phyloP scores from a whole-genome alignment of 2,888 invertebrate genomes.

The Dicranocentrus wangi region DNA sequence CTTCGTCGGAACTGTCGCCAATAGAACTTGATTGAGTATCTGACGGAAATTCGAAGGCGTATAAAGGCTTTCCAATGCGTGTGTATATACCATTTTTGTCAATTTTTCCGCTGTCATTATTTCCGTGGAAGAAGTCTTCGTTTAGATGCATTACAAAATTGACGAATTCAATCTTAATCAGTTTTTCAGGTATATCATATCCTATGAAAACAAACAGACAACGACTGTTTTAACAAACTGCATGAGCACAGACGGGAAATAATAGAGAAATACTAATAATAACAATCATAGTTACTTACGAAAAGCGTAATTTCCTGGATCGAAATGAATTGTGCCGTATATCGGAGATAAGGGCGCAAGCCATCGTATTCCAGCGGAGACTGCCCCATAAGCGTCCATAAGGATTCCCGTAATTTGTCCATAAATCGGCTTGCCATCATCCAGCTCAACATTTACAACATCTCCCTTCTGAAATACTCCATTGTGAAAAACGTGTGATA shows the following conservation, averaged over 20 bases:
- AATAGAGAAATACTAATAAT: no score
- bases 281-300: slow-evolving; percentile 29
- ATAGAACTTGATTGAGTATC: no score
- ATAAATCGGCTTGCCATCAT: background rate
- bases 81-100: slow-evolving; percentile 38
- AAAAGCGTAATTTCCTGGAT: slow-evolving; percentile 38
- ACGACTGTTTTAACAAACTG: background rate
- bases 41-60: no score
- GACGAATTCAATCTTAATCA: slow-evolving; percentile 42
- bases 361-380: slow-evolving; percentile 39
- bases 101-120: slow-evolving; percentile 17
- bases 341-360: slow-evolving; percentile 32
- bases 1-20: slow-evolving; percentile 6
- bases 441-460: slow-evolving; percentile 24
- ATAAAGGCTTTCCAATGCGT: slow-evolving; percentile 23
- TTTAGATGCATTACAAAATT: slow-evolving; percentile 45
- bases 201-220: slow-evolving; percentile 5
- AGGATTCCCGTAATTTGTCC: slow-evolving; percentile 43
- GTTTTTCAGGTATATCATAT: slow-evolving; percentile 41
- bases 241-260: no score
- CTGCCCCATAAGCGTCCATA: slow-evolving; percentile 38
- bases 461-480: slow-evolving; percentile 47
- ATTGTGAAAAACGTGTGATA: slow-evolving; percentile 17
- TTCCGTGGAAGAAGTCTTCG: slow-evolving; percentile 39
- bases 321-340: slow-evolving; percentile 30